Evolutionary conservation across 2,888 invertebrate genomes (phyloP), one percentile per base, ranked within the genome.

Genomic region (Himalopsyche anomala): DNA sequence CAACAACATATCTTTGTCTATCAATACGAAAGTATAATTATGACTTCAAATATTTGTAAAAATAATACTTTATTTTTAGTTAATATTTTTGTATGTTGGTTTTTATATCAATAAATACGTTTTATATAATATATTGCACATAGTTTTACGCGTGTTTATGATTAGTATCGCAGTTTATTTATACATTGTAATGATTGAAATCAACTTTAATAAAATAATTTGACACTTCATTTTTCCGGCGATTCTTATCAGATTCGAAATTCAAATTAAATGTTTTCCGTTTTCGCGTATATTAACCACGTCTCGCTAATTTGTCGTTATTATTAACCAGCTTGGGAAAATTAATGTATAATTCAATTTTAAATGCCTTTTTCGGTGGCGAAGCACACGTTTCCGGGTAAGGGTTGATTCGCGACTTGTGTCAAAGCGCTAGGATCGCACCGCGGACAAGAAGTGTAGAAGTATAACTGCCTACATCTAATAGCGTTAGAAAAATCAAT

Each of bases 401-500:
- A 82, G 84, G 86, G 84, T 81, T 84, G 84, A 84, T 81, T 82
- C 84, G 84, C 83, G 85, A 85, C 86, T 87, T 84, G 84, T 85
- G 86, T 83, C 85, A 85, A 85, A 85, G 62, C 69, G 40, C 84
- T 51, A 74, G 55, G 54, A 45, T 83, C 79, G 84, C 42, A 80
- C 80, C 55, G 62, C 82, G 54, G 54, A 45, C 54, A 42, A 51
- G 54, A 80, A 80, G 42, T 45, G 28, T 80, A 80, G n/a, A 80
- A 80, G 28, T 80, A 51, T 80, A 80, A 42, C 45, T 80, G 51
- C 80, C 51, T 45, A 80, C 42, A 80, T 80, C 45, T 80, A 80
- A 42, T 42, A 80, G 42, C 51, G 38, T 74, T 82, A 83, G 82
- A 80, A 88, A 88, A 88, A 88, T 88, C 88, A 88, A 88, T 88